Base-by-base conservation (phyloP, 2,888 invertebrate genomes). In the Apamea anceps region DNA sequence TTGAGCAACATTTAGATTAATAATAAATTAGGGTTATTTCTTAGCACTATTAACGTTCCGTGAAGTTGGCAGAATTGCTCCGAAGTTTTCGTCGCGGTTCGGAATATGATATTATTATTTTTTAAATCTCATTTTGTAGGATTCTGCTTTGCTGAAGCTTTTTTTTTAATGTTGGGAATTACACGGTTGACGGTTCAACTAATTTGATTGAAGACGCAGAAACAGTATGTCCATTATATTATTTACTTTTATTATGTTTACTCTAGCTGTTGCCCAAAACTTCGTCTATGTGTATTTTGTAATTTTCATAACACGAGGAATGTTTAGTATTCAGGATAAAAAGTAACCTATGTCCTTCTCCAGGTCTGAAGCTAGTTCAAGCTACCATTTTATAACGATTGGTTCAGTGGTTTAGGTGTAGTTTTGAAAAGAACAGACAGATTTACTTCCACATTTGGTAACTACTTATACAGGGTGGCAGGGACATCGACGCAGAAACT, bases 1-100 rank as follows among this genome's bases (percentile, higher is more conserved):
- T 79, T 79, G 54, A 76, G 42, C 62, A 81, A 68, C 68, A 77
- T 79, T 79, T 51, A 28, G 70, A 72, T 75, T 71, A 57, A 77
- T 75, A 79, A 66, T 57, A 82, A 81, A 66, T 48, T 79, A 37
- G 62, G 72, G 67, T 62, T 77, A 77, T 75, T 84, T 81, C 48
- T 75, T 77, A 45, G 80, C 51, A 80, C 68, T 77, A 32, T 32
- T 32, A 77, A 84, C 74, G 74, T 77, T 65, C 63, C 63, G 84
- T 72, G 57, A 80, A 84, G 80, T 84, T 77, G 77, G 74, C 57
- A 42, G 42, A 80, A 80, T 68, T 72, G n/a, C n/a, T 65, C 13
- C n/a, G 21, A 84, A 74, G 18, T 76, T 80, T 83, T 72, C 42
- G 15, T 51, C 37, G 48, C 60, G 48, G 37, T 68, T 48, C 66